Evolutionary conservation across 2,888 invertebrate genomes (phyloP).

Genomic region (Drosophila barbarae): DNA sequence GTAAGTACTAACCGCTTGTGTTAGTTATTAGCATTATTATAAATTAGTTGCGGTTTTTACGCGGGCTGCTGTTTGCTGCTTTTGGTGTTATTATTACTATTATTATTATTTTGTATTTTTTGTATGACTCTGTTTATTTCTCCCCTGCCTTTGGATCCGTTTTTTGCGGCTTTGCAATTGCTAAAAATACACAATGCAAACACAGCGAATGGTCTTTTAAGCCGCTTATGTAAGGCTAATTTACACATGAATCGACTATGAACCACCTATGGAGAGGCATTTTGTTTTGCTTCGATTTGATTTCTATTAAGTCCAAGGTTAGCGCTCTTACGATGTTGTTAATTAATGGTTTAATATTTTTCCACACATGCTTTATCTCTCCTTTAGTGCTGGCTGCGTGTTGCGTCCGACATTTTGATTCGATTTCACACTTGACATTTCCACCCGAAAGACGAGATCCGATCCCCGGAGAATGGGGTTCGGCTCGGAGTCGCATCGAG

Average conservation of each 20-base stretch:
- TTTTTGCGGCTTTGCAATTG: slow-evolving; percentile 62
- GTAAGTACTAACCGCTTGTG: slow-evolving; percentile 5
- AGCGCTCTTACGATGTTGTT: slow-evolving; percentile 51
- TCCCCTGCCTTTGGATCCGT: slow-evolving; percentile 15
- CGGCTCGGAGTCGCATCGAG: slow-evolving; percentile 19
- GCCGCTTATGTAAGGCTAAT: slow-evolving; percentile 71
- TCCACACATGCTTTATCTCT: slow-evolving; percentile 14
- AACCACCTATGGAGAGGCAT: slow-evolving; percentile 47
- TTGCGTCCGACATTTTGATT: slow-evolving; percentile 55
- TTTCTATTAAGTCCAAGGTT: slow-evolving; percentile 73
- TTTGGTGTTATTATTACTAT: slow-evolving; percentile 11
- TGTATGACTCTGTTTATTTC: slow-evolving; percentile 27
- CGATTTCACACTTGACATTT: slow-evolving; percentile 67
- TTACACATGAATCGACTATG: slow-evolving; percentile 68
- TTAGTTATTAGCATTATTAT: slow-evolving; percentile 52
- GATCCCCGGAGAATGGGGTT: slow-evolving; percentile 19
- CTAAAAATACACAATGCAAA: slow-evolving; percentile 58
- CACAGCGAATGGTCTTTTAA: slow-evolving; percentile 47
- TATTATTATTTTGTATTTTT: slow-evolving; percentile 13
- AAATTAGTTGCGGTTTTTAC: slow-evolving; percentile 63
- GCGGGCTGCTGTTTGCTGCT: slow-evolving; percentile 29
- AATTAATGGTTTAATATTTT: slow-evolving; percentile 62
- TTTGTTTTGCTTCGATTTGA: slow-evolving; percentile 57
- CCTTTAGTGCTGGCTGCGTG: slow-evolving; percentile 2
- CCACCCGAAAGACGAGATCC: slow-evolving; percentile 19